Base-by-base conservation (phyloP, 2,797 vertebrate species). In the Pseudotriccus pelzelni region DNA sequence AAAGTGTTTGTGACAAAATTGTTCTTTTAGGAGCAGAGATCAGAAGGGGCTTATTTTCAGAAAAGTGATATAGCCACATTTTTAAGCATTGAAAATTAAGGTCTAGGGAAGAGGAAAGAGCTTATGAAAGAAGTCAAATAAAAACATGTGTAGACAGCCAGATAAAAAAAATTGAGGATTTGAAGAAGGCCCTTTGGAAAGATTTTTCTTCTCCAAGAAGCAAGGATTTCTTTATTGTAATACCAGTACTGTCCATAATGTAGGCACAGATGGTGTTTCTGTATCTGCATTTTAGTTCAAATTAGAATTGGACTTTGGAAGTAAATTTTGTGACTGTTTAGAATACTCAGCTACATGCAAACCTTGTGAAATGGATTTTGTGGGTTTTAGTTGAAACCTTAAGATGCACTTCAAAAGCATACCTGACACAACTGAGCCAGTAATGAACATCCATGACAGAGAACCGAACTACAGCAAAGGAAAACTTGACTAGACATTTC, bases 1-100 rank as follows among this genome's bases (percentile, higher is more conserved):
- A 3, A 28, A 28, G 27, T 32, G 4, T 19, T 47, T 18, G 4
- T 76, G 23, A 53, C 14, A 46, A 58, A 34, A 18, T 0, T 0
- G 24, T 44, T 80, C 19, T 62, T 77, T 36, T 30, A 85, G 55
- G 20, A 83, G 28, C 8, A 53, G 21, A 84, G 21, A 73, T 21
- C 5, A 47, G 12, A 18, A 52, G 5, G 14, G 15, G 10, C 37
- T 22, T 80, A 7, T 66, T 84, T 90, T 90, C 28, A 70, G 11
- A 80, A 84, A 90, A 80, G 72, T 10, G 0, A 43, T 58, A 22
- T 9, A 77, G 12, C 4, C 46, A 14, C 25, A 50, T 66, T 91
- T 89, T 89, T 62, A 75, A 87, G n/a, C 12, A 34, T 6, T 60
- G 44, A 68, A 76, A 63, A 66, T 39, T 7, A 79, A 66, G 8